Evolutionary conservation across 2,113 vertebrate species (phyloP), one percentile per base, ranked within the genome.

Genomic region (Dipodomys spectabilis): DNA sequence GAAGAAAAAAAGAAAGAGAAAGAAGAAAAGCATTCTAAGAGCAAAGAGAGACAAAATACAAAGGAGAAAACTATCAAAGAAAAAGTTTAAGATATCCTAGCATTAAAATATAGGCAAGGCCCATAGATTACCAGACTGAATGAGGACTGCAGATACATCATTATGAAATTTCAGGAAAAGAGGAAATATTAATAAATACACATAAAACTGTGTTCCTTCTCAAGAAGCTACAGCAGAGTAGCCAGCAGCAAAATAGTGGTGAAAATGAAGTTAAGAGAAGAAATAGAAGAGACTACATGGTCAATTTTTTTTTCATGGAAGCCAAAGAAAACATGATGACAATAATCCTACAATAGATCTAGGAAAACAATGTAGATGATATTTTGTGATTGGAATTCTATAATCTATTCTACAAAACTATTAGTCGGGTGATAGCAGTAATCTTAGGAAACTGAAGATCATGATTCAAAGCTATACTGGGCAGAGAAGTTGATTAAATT

Each of bases 201-300:
- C 0, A 27, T 2, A 28, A 18, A 83, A 45, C 45, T 5, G 2
- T 11, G 4, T 49, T 53, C 2, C 62, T 91, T 88, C 35, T 53
- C 1, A 35, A 45, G 3, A 84, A 82, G 25, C 1, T 49, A 9
- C 23, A 71, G 12, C 15, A 60, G 0, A 22, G 0, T 8, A 84
- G 0, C 27, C 1, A 44, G 9, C 11, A 44, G n/a, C 18, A 80
- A 72, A 71, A 44, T 0, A 30, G 22, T 74, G 6, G 18, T 27
- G 28, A 30, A 77, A 35, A 35, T 0, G 0, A 68, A 90, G 20
- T 28, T 16, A 64, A 72, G 49, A 12, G 45, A 12, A 16, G 44
- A 11, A 20, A 7, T 13, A 2, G 7, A 18, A 71, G 65, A 86
- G n/a, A 57, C 6, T 0, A 6, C 7, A 9, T 0, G 0, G 0